Percentiles rank a stretch among this genome's conserved stretches.
Evolutionary conservation across 1,140 invertebrate species (phyloP).

Genomic region (Pachypsylla venusta): DNA sequence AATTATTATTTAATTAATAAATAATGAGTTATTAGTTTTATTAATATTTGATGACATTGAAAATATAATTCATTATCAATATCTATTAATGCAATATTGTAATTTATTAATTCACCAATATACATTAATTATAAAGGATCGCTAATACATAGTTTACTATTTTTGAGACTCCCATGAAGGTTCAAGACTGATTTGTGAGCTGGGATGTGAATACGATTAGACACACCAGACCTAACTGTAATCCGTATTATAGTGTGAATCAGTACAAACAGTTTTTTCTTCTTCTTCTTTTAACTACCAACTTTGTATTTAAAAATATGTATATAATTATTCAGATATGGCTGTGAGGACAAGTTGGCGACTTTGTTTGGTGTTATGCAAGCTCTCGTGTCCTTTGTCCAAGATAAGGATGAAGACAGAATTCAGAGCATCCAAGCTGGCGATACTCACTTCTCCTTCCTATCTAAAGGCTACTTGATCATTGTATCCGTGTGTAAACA

Average conservation of each 20-base stretch:
- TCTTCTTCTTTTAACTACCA: conserved; percentile 29
- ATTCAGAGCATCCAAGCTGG: conserved; percentile 72
- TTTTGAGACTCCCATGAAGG: not conserved
- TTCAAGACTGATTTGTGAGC: not conserved
- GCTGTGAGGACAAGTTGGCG: conserved; percentile 85
- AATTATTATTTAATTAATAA: too few relatives aligned
- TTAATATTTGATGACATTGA: too few relatives aligned
- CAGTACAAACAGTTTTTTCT: conserved; percentile 90
- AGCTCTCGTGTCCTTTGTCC: conserved; percentile 82
- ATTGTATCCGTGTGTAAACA: conserved; percentile 74
- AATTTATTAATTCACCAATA: too few relatives aligned
- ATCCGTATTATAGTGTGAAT: too few relatives aligned
- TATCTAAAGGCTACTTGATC: conserved; percentile 73
- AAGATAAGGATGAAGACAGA: conserved; percentile 60
- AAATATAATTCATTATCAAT: too few relatives aligned
- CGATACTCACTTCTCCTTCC: conserved; percentile 77
- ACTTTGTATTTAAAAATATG: conserved; percentile 31
- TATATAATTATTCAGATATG: conserved; percentile 42
- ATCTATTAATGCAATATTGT: too few relatives aligned
- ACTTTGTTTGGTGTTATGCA: conserved; percentile 92
- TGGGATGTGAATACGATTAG: too few relatives aligned
- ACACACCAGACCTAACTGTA: too few relatives aligned
- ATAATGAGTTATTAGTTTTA: too few relatives aligned
- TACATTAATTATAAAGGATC: too few relatives aligned
- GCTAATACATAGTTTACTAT: not conserved